phyloP scores from a whole-genome alignment of 2,797 vertebrate species.

The Coranthus polyacanthus region DNA sequence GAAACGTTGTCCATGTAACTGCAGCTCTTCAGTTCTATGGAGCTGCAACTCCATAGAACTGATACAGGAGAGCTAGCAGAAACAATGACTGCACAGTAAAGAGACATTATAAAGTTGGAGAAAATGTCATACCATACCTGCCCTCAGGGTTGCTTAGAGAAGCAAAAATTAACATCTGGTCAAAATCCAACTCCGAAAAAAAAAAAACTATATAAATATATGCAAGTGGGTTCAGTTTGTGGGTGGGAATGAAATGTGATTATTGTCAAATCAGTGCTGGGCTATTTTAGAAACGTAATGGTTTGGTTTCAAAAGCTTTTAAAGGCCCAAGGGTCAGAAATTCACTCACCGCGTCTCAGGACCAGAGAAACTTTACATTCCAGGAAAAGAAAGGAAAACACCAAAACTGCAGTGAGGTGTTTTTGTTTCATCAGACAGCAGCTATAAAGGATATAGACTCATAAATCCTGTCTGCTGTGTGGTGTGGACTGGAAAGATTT shows the following conservation, averaged over 20 bases:
- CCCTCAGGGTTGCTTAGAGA: background rate
- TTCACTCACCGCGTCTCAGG: background rate
- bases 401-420: background rate
- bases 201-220: background rate
- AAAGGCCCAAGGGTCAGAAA: conserved; percentile 3
- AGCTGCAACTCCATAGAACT: too few relatives aligned
- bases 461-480: conserved; percentile 20
- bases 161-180: conserved; percentile 6
- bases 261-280: conserved; percentile 11
- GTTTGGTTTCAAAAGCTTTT: conserved; percentile 16
- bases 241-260: conserved; percentile 6
- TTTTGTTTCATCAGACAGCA: conserved; percentile 53
- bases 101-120: background rate
- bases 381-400: conserved; percentile 36
- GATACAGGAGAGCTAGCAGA: background rate
- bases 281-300: conserved; percentile 22
- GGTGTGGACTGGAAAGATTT: background rate
- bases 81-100: background rate
- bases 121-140: background rate
- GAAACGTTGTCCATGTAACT: too few relatives aligned
- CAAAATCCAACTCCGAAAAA: background rate
- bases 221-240: conserved; percentile 1
- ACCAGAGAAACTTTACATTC: conserved; percentile 17
- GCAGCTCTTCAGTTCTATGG: too few relatives aligned
- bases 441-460: conserved; percentile 28